Conservation (phyloP, 2,888 invertebrate species). For the Drosophila stalkeri region DNA sequence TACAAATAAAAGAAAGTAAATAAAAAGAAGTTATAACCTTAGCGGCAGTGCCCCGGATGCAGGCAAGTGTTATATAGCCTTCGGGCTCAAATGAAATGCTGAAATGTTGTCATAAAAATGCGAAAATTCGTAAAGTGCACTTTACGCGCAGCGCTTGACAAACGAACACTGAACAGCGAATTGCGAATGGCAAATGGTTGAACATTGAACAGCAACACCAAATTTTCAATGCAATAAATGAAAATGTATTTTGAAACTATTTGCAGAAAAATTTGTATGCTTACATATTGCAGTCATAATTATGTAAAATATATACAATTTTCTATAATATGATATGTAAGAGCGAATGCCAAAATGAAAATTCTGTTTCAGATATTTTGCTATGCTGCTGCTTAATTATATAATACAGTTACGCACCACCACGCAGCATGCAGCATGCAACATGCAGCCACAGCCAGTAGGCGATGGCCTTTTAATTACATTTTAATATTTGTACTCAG, state of each 20-base stretch:
- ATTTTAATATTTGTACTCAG: constrained; percentile 61
- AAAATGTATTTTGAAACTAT: constrained; percentile 22
- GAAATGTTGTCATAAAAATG: constrained; percentile 76
- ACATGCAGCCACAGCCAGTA: constrained; percentile 1
- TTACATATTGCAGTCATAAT: constrained; percentile 10
- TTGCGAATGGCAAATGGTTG: neutral
- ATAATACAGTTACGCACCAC: constrained; percentile 1
- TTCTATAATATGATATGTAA: neutral
- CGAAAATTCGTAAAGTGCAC: constrained; percentile 79
- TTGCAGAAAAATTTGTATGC: neutral
- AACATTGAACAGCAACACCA: constrained; percentile 2
- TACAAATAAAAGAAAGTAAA: constrained; percentile 76
- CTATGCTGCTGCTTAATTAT: constrained; percentile 18
- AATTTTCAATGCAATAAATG: constrained; percentile 34
- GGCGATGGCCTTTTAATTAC: constrained; percentile 66
- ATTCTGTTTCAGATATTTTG: neutral
- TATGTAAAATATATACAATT: neutral
- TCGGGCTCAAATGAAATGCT: constrained; percentile 65
- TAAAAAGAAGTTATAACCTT: constrained; percentile 70
- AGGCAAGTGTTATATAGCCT: constrained; percentile 42
- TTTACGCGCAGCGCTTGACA: constrained; percentile 38
- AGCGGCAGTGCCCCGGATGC: neutral
- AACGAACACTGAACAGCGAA: neutral
- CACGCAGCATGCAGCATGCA: neutral
- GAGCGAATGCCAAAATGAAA: neutral